Base-by-base conservation (phyloP, 2,888 invertebrate species). In the Ptilodon capucinus region DNA sequence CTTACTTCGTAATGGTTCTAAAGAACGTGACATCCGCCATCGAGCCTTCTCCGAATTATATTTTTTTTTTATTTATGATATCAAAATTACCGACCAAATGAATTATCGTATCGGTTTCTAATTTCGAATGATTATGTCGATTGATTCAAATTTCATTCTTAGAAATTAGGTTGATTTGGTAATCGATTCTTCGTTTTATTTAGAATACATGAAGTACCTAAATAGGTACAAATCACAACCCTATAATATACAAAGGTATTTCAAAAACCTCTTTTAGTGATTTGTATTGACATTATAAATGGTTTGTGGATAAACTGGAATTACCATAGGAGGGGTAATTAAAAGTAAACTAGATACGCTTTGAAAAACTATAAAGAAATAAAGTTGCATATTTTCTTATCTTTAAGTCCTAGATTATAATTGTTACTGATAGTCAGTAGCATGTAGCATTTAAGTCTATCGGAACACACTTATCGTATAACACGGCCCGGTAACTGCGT, bases 11-110 rank as follows among this genome's bases (percentile, higher is more conserved):
- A 74, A 75, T 67, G 59, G 73, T n/a, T 17, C 4, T 21, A 28
- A 9, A 35, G 35, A 51, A 76, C 75, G 75, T 76, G 75, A 76
- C 74, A 69, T 76, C 75, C 74, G 71, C 65, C 44, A 38, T 18
- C 14, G 40, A 50, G 30, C 42, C 57, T 51, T 46, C 55, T 46
- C 54, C 57, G 51, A 57, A 51, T 40, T n/a, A n/a, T n/a, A n/a
- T n/a, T 44, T 48, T 23, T 66, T 48, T 55, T 52, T 54, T 40
- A 44, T 40, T 40, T 51, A 42, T 44, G 36, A 51, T 53, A 48
- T 30, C 46, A 43, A 57, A 57, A 64, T 57, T 47, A 62, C 48
- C 51, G 51, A 53, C 50, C 48, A 60, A 55, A 61, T 48, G 13
- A 40, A 46, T 60, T 48, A 56, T 38, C 49, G 42, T 59, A 48